Evolutionary conservation across 2,888 invertebrate species (phyloP), one percentile per base, ranked within the genome.

Genomic region (Byasa hedistus): DNA sequence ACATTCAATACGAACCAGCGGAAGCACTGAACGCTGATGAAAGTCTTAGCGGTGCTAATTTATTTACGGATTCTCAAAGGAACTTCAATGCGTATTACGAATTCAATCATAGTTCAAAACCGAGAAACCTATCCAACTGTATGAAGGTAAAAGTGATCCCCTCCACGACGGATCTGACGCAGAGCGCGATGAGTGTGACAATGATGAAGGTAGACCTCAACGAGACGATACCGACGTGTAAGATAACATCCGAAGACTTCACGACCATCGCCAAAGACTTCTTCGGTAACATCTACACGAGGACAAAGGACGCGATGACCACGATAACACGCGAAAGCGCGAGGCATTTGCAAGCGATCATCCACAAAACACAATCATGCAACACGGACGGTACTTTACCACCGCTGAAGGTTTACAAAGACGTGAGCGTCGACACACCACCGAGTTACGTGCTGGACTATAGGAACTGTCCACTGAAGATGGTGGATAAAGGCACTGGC

Each of bases 291-390:
- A 75, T 80, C 2, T 81, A 76, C 64, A 73, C 70, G 7, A 76
- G 74, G 52, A 81, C 85, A 0, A 80, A 81, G 69, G 81, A 84
- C 15, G 79, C 81, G 15, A 77, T 83, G 1, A 73, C 75, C 2
- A 57, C 78, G 12, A 74, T 85, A 64, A 72, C 73, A 58, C 69
- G 69, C 0, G 81, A 83, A 61, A 82, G 81, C 57, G 69, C 66
- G 3, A 79, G 71, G 61, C 76, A 79, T 0, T 63, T 80, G 0
- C 75, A 75, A 44, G 27, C 68, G 48, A 74, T 68, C 19, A 70
- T 71, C n/a, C 74, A 67, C 54, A 75, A 72, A 64, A 71, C 75
- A 8, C 68, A 70, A 36, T 69, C 67, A 8, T 64, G 61, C 22
- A 70, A 57, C 22, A 67, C 71, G 5, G 64, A 73, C 5, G 69